Evolutionary conservation across 2,888 invertebrate genomes (phyloP).

Genomic region (Tiphia femorata): DNA sequence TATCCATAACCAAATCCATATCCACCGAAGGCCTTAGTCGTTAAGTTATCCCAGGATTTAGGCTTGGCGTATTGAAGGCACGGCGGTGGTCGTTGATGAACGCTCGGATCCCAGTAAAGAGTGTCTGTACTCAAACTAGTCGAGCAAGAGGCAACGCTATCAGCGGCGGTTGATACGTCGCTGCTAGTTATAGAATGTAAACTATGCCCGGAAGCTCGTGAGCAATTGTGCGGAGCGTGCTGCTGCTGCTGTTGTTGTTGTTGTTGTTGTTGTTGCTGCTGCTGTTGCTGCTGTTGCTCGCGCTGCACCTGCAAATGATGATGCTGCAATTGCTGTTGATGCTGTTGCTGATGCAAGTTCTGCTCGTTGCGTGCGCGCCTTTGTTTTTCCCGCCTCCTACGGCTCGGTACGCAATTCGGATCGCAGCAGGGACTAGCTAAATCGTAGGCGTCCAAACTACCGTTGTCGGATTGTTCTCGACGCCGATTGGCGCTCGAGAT

Average conservation of each 20-base stretch:
- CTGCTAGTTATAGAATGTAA: constrained; percentile 87
- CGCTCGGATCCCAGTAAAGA: constrained; percentile 82
- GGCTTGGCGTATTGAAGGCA: constrained; percentile 76
- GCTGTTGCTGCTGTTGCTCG: constrained; percentile 40
- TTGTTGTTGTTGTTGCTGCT: constrained; percentile 35
- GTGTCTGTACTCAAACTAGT: constrained; percentile 90
- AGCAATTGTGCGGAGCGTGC: constrained; percentile 53
- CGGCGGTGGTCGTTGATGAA: constrained; percentile 66
- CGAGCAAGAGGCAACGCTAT: constrained; percentile 83
- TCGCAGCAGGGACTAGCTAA: constrained; percentile 89
- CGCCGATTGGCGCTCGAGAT: constrained; percentile 62
- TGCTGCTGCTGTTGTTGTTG: constrained; percentile 40
- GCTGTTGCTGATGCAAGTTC: constrained; percentile 53
- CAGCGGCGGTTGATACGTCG: constrained; percentile 76
- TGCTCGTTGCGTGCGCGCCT: constrained; percentile 66
- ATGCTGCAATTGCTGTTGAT: constrained; percentile 58
- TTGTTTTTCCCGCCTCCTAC: constrained; percentile 72
- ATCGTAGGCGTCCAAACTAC: constrained; percentile 88
- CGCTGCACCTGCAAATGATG: constrained; percentile 58
- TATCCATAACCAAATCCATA: constrained; percentile 91
- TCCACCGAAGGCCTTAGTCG: constrained; percentile 87
- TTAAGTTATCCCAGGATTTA: constrained; percentile 91
- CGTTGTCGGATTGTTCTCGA: constrained; percentile 70
- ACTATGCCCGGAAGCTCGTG: constrained; percentile 71
- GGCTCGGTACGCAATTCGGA: constrained; percentile 85